Evolutionary conservation across 1,140 invertebrate genomes (phyloP).

Genomic region (Ridgeia piscesae): DNA sequence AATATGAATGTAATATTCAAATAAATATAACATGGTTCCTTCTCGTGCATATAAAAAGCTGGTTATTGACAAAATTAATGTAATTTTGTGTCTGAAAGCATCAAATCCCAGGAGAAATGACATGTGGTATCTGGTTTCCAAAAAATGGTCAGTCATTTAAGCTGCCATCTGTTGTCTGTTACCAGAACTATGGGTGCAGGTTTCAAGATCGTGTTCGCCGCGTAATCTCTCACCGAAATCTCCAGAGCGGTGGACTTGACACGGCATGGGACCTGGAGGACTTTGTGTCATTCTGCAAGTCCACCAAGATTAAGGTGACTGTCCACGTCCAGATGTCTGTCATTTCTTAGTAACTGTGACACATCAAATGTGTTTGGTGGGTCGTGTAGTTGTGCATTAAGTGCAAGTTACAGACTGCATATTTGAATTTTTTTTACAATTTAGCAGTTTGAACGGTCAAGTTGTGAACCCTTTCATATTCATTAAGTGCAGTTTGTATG

Average conservation of each 20-base stretch:
- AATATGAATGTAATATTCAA: neutral
- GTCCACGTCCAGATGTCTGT: neutral
- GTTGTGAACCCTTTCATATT: too few relatives aligned
- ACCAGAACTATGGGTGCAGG: constrained; percentile 38
- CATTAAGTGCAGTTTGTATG: too few relatives aligned
- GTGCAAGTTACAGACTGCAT: too few relatives aligned
- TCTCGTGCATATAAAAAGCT: neutral
- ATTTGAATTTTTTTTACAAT: too few relatives aligned
- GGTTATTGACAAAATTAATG: neutral
- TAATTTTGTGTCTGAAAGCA: neutral
- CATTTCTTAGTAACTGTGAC: neutral
- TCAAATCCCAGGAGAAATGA: neutral
- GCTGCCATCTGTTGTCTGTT: neutral
- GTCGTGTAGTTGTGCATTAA: too few relatives aligned
- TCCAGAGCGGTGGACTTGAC: constrained; percentile 39
- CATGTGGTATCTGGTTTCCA: neutral
- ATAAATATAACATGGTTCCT: neutral
- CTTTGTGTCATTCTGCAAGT: constrained; percentile 42
- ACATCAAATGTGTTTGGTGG: too few relatives aligned
- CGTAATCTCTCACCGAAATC: constrained; percentile 34
- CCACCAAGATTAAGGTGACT: constrained; percentile 37
- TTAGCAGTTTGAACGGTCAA: too few relatives aligned
- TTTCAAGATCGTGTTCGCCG: constrained; percentile 45
- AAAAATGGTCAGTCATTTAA: neutral
- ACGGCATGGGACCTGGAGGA: constrained; percentile 56